Conservation (phyloP, 2,113 vertebrate genomes). For the Syngnathus typhle region DNA sequence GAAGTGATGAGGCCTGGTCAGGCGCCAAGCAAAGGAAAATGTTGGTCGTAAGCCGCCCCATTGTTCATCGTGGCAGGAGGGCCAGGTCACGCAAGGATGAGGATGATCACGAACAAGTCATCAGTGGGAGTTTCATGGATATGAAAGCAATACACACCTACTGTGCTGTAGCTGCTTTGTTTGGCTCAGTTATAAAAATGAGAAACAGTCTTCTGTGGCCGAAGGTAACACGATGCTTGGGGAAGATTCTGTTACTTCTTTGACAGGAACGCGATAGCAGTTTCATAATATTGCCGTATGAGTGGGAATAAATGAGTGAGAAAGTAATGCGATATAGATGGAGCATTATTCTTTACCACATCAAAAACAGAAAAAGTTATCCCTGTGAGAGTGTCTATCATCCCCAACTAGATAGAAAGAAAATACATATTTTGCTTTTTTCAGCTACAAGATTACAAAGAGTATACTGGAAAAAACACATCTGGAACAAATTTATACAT, state of each 20-base stretch:
- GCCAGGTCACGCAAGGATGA: slow-evolving; percentile 47
- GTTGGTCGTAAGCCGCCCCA: slow-evolving; percentile 34
- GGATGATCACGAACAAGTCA: slow-evolving; percentile 21
- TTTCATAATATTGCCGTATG: neutral
- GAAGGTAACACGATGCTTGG: neutral
- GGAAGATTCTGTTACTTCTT: neutral
- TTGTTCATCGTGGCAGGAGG: slow-evolving; percentile 52
- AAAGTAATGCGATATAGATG: neutral
- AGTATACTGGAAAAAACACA: too few relatives aligned
- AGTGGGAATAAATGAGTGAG: neutral
- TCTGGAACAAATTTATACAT: too few relatives aligned
- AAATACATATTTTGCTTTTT: too few relatives aligned
- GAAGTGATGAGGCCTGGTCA: slow-evolving; percentile 31
- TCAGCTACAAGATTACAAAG: too few relatives aligned
- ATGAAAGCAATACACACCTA: neutral
- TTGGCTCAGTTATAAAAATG: neutral
- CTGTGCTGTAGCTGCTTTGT: neutral
- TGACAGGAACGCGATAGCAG: neutral
- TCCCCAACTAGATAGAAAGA: too few relatives aligned
- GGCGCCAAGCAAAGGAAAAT: slow-evolving; percentile 43
- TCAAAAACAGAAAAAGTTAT: neutral
- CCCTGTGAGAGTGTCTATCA: too few relatives aligned
- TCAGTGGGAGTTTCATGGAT: slow-evolving; percentile 3
- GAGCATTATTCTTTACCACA: neutral
- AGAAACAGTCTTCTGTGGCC: neutral